A percentile compares a stretch with the other conserved stretches of the same genome.
Conservation (phyloP, 2,113 vertebrate species). For the Picathartes gymnocephalus region DNA sequence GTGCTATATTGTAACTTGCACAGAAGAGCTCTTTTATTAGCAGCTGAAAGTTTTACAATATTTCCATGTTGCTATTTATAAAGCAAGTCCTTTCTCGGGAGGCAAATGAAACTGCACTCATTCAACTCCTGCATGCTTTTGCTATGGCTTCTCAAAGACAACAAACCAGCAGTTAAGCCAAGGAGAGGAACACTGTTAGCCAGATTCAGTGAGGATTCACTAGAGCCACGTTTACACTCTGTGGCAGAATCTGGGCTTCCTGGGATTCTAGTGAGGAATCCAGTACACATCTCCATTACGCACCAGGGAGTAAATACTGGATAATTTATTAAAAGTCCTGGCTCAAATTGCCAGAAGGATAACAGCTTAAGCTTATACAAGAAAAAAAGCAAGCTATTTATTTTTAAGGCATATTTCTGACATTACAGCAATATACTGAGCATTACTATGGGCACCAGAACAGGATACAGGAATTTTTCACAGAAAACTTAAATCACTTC, state of each 20-base stretch:
- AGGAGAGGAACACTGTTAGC: neutral
- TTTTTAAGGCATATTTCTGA: neutral
- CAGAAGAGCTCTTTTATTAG: neutral
- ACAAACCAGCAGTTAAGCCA: neutral
- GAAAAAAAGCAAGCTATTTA: neutral
- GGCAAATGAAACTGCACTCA: neutral
- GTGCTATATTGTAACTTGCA: neutral
- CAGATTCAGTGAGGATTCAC: neutral
- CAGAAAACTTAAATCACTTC: neutral
- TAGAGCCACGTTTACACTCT: neutral
- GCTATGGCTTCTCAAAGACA: neutral
- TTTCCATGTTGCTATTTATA: neutral
- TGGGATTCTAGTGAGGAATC: neutral
- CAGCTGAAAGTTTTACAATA: neutral
- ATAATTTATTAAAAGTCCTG: neutral
- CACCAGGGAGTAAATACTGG: neutral
- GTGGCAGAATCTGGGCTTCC: neutral
- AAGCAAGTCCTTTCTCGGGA: neutral
- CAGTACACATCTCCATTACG: accelerated
- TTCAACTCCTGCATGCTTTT: neutral
- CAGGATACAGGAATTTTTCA: neutral
- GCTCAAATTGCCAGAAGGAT: neutral
- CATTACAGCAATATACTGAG: neutral
- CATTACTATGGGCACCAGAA: neutral
- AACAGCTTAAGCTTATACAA: neutral